A percentile compares a stretch with the other conserved stretches of the same genome.
Conservation (phyloP, 2,113 vertebrate species). For the Cochlearius cochlearius region DNA sequence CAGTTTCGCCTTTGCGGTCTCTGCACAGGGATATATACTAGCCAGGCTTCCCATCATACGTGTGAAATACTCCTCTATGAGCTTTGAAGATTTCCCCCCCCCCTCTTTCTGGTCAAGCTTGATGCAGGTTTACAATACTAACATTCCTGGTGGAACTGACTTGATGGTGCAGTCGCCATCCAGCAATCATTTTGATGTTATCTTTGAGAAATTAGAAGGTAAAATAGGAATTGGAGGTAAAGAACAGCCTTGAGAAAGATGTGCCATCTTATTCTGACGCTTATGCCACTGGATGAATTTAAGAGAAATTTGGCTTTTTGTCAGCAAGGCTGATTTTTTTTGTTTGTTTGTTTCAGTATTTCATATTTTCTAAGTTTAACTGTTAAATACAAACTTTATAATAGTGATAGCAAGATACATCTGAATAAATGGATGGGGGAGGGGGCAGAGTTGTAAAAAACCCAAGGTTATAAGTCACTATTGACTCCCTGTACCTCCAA, state of each 20-base stretch:
- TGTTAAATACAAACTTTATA: background rate
- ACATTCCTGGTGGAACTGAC: background rate
- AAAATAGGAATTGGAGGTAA: background rate
- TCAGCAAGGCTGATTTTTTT: background rate
- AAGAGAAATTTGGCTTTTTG: background rate
- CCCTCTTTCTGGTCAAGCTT: background rate
- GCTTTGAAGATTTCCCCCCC: background rate
- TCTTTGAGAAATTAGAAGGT: background rate
- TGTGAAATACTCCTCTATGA: background rate
- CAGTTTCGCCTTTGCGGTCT: background rate
- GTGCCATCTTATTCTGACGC: background rate
- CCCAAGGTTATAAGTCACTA: fast-evolving
- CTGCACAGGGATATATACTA: background rate
- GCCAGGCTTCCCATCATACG: fast-evolving
- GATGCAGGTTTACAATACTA: background rate
- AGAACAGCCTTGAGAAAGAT: background rate
- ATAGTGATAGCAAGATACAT: background rate
- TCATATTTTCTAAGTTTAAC: background rate
- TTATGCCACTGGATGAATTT: background rate
- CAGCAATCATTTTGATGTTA: background rate
- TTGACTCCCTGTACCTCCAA: background rate
- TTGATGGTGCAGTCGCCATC: background rate
- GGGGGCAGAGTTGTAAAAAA: fast-evolving
- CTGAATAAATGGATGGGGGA: background rate
- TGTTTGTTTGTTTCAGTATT: background rate